Conservation (phyloP, 2,888 invertebrate species). For the Actias luna region DNA sequence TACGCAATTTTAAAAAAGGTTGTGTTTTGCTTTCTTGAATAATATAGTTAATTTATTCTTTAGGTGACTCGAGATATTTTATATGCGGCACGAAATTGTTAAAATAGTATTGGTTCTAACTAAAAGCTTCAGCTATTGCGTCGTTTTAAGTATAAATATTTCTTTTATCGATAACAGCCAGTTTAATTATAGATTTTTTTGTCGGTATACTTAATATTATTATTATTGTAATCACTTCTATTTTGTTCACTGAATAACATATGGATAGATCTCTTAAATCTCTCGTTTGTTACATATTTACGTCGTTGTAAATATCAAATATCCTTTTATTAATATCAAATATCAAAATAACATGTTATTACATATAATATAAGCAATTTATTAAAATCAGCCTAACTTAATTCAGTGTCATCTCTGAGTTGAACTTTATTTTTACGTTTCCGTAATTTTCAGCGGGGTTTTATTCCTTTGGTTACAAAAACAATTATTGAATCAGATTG, state of each 20-base stretch:
- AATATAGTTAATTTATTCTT: background rate
- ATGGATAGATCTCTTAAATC: too few species aligned
- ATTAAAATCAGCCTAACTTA: background rate
- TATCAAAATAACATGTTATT: too few species aligned
- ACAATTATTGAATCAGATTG: constrained; percentile 15
- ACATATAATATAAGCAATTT: too few species aligned
- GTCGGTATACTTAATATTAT: too few species aligned
- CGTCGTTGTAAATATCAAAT: too few species aligned
- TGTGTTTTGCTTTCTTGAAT: background rate
- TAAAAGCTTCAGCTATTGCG: background rate
- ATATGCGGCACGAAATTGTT: background rate
- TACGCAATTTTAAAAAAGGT: background rate
- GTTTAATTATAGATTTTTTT: too few species aligned
- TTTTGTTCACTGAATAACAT: too few species aligned
- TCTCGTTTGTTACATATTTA: background rate
- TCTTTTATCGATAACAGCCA: too few species aligned
- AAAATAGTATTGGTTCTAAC: background rate
- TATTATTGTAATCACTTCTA: too few species aligned
- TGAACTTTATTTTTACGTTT: background rate
- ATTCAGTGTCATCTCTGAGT: background rate
- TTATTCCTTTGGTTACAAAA: background rate
- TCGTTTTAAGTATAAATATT: background rate
- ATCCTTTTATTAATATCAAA: too few species aligned
- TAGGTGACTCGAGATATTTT: background rate
- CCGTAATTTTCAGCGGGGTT: background rate